These are phyloP conservation scores for Gambelia wislizenii DNA, from an alignment of 2,797 vertebrate species.

Conservation along the genomic window DNA sequence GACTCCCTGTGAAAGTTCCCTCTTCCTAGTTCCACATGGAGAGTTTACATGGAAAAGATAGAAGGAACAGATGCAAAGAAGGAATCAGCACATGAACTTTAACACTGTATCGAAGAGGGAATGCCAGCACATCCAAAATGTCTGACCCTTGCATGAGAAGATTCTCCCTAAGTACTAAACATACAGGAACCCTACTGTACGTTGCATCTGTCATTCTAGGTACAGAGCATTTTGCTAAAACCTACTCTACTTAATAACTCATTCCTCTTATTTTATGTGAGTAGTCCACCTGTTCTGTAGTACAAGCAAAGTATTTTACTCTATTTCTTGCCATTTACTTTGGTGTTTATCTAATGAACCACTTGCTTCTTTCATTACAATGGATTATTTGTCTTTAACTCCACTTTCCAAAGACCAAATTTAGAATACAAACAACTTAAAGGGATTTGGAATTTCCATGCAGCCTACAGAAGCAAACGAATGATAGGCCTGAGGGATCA, in stretches of 20 bases:
- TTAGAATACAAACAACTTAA: constrained; percentile 24
- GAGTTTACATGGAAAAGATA: background rate
- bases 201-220: background rate
- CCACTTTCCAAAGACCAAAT: constrained; percentile 34
- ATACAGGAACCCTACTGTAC: background rate
- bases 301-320: background rate
- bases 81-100: background rate
- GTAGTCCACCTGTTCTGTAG: rapidly evolving
- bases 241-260: background rate
- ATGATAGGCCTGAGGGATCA: constrained; percentile 57
- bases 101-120: background rate
- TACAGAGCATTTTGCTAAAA: background rate
- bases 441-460: background rate
- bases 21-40: background rate
- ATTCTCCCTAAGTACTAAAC: background rate
- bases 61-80: background rate
- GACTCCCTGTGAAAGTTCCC: background rate
- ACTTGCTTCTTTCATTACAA: background rate
- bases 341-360: background rate
- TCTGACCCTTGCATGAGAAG: background rate
- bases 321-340: background rate
- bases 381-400: constrained; percentile 18
- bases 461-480: constrained; percentile 11
- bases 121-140: background rate
- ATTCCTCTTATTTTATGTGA: rapidly evolving